Evolutionary conservation across 2,888 invertebrate species (phyloP).

Genomic region (Cerceris ruficornis): DNA sequence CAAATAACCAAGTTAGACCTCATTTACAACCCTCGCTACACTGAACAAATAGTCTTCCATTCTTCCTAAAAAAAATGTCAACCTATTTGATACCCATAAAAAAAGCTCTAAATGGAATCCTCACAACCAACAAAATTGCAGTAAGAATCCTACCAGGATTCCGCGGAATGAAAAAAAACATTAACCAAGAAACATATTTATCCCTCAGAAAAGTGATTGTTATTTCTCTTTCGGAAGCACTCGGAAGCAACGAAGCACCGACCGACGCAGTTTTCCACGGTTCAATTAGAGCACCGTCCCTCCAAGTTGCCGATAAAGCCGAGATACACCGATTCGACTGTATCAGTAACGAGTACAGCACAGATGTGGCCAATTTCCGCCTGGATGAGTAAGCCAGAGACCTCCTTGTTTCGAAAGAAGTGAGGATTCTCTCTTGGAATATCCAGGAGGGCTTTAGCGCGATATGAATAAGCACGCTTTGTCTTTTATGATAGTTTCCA

Average conservation of each 20-base stretch:
- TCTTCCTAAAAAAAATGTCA: too few species aligned
- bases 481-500: background rate
- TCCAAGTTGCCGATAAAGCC: slow-evolving; percentile 53
- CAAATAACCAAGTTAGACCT: too few species aligned
- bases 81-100: too few species aligned
- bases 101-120: too few species aligned
- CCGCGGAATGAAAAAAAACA: background rate
- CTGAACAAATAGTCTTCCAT: too few species aligned
- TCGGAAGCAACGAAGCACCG: slow-evolving; percentile 23
- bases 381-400: slow-evolving; percentile 40
- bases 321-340: slow-evolving; percentile 36
- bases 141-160: background rate
- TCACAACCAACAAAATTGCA: too few species aligned
- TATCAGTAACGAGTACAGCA: slow-evolving; percentile 48
- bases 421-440: slow-evolving; percentile 9
- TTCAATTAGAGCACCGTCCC: slow-evolving; percentile 53
- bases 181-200: background rate
- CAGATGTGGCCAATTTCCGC: slow-evolving; percentile 63
- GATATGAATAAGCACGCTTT: background rate
- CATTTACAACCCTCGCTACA: too few species aligned
- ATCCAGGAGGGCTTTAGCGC: slow-evolving; percentile 24
- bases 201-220: slow-evolving; percentile 5
- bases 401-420: slow-evolving; percentile 46
- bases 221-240: slow-evolving; percentile 4
- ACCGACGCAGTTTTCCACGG: slow-evolving; percentile 42